Evolutionary conservation across 2,797 vertebrate genomes (phyloP).

Genomic region (Enteromius argenteus): DNA sequence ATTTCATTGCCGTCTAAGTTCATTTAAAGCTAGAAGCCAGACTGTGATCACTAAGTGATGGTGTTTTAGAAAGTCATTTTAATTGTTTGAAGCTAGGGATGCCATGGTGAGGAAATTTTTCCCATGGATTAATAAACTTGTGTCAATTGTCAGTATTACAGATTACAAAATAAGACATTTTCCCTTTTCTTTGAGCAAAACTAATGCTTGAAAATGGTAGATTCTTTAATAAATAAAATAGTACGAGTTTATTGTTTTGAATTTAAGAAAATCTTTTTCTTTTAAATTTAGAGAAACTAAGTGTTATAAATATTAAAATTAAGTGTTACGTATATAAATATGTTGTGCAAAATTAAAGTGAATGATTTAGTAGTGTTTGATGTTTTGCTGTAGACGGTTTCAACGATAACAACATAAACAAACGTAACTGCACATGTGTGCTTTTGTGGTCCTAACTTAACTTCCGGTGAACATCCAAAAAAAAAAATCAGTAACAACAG

Average conservation of each 20-base stretch:
- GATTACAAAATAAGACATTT: background rate
- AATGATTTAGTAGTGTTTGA: background rate
- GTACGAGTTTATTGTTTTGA: too few relatives aligned
- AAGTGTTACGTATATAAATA: background rate
- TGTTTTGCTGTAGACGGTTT: background rate
- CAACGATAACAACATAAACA: too few relatives aligned
- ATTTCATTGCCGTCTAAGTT: slow-evolving; percentile 33
- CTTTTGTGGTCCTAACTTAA: too few relatives aligned
- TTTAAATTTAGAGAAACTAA: too few relatives aligned
- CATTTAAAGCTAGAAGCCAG: slow-evolving; percentile 14
- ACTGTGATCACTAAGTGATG: background rate
- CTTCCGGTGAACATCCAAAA: too few relatives aligned
- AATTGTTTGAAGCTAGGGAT: background rate
- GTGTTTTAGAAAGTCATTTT: background rate
- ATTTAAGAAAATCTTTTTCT: too few relatives aligned
- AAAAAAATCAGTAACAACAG: too few relatives aligned
- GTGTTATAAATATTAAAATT: too few relatives aligned
- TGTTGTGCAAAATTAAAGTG: background rate
- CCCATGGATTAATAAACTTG: background rate
- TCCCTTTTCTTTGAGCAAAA: background rate
- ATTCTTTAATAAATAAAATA: background rate
- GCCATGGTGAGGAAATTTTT: background rate
- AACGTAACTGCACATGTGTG: too few relatives aligned
- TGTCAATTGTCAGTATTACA: background rate
- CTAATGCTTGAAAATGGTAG: background rate